These are phyloP conservation scores for Microvelia longipes DNA, from an alignment of 1,140 invertebrate genomes.

Conservation along the genomic window DNA sequence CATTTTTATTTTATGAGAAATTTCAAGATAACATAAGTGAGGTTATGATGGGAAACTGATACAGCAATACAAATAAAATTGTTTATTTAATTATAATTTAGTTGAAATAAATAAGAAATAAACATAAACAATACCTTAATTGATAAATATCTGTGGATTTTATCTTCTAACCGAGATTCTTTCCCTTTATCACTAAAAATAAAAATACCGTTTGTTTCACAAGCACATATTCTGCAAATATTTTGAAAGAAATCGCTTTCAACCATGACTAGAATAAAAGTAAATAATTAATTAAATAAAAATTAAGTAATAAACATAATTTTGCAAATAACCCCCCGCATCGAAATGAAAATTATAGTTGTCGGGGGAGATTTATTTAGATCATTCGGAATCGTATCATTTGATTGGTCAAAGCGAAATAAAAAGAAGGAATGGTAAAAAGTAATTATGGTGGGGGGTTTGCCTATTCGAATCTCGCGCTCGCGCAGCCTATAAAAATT, in stretches of 20 bases:
- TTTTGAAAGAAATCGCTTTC: slow-evolving; percentile 2
- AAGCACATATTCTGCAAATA: slow-evolving; percentile 20
- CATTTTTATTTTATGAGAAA: too few relatives aligned
- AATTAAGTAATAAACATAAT: too few relatives aligned
- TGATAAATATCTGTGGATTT: slow-evolving; percentile 10
- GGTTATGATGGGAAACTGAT: background rate
- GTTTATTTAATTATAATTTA: too few relatives aligned
- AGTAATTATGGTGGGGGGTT: too few relatives aligned
- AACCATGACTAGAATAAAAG: background rate
- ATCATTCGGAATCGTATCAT: too few relatives aligned
- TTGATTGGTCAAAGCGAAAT: too few relatives aligned
- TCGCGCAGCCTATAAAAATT: background rate
- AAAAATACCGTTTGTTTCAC: slow-evolving; percentile 17
- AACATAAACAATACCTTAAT: slow-evolving; percentile 8
- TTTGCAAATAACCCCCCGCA: too few relatives aligned
- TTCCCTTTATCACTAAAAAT: slow-evolving; percentile 21
- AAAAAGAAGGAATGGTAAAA: too few relatives aligned
- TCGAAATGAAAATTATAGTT: too few relatives aligned
- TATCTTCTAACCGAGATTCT: slow-evolving; percentile 18
- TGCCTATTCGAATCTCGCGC: background rate
- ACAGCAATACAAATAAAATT: slow-evolving; percentile 1
- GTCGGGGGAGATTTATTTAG: too few relatives aligned
- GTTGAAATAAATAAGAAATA: too few relatives aligned
- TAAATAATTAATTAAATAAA: background rate
- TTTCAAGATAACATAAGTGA: too few relatives aligned